Percentiles rank a stretch among this genome's conserved stretches.
Evolutionary conservation across 2,113 vertebrate species (phyloP).

Genomic region (Alethe diademata): DNA sequence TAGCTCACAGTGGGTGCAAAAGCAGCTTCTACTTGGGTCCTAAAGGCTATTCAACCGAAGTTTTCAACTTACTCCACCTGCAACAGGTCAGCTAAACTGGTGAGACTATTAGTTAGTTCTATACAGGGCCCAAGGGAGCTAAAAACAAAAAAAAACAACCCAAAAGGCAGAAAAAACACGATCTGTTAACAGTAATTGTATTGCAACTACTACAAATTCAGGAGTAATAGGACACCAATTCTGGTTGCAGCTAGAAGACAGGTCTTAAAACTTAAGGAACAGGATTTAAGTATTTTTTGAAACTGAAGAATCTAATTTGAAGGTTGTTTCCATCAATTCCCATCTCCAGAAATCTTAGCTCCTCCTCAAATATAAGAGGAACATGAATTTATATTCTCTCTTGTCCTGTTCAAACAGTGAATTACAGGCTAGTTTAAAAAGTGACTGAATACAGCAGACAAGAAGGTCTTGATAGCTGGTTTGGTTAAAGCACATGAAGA

Average conservation of each 20-base stretch:
- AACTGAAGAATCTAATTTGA: not conserved
- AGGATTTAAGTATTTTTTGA: not conserved
- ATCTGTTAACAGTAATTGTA: not conserved
- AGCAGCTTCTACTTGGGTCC: not conserved
- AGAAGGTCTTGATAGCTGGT: not conserved
- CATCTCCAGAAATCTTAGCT: not conserved
- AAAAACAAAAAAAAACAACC: not conserved
- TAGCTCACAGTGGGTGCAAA: not conserved
- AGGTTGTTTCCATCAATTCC: not conserved
- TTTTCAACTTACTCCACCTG: not conserved
- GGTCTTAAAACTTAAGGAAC: not conserved
- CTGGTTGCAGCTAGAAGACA: not conserved
- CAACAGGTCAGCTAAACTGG: not conserved
- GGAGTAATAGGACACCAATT: not conserved
- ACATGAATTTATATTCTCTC: not conserved
- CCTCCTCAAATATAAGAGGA: not conserved
- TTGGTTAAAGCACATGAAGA: not conserved
- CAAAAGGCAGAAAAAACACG: not conserved
- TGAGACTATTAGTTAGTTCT: not conserved
- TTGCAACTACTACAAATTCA: not conserved
- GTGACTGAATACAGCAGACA: not conserved
- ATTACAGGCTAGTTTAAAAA: not conserved
- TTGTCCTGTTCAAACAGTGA: not conserved
- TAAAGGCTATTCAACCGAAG: not conserved
- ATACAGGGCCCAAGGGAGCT: fast-evolving